These are phyloP conservation scores for Lepidurus arcticus DNA, from an alignment of 1,140 invertebrate genomes.

Conservation along the genomic window DNA sequence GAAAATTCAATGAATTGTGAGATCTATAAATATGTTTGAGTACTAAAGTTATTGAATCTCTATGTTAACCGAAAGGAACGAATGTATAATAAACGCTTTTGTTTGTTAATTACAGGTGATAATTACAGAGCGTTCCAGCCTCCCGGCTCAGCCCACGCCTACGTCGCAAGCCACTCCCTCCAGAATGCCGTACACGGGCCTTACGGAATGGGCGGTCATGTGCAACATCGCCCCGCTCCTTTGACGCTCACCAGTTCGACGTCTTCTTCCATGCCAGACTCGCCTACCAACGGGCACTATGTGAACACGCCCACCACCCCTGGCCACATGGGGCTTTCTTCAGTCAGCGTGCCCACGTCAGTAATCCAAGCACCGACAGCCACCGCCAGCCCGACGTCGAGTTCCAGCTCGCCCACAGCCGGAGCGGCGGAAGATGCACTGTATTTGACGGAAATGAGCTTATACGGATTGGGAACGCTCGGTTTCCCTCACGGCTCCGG, in stretches of 20 bases:
- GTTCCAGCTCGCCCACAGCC: slow-evolving; percentile 49
- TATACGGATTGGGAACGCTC: slow-evolving; percentile 43
- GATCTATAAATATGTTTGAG: neutral
- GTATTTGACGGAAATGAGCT: slow-evolving; percentile 61
- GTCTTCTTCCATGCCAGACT: slow-evolving; percentile 24
- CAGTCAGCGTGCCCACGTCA: slow-evolving; percentile 57
- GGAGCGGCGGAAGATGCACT: slow-evolving; percentile 23
- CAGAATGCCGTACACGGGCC: neutral
- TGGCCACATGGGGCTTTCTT: slow-evolving; percentile 29
- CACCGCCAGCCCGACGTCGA: slow-evolving; percentile 45
- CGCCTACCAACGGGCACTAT: slow-evolving; percentile 28
- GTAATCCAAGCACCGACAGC: slow-evolving; percentile 66
- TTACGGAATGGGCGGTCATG: neutral
- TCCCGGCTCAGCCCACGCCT: neutral
- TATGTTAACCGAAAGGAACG: neutral
- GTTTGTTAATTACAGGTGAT: neutral
- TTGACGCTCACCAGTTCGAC: slow-evolving; percentile 2
- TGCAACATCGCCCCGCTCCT: neutral
- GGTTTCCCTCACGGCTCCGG: slow-evolving; percentile 60
- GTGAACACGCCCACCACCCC: slow-evolving; percentile 24
- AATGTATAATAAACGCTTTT: neutral
- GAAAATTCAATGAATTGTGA: no score
- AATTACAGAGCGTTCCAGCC: slow-evolving; percentile 9
- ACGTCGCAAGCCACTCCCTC: neutral
- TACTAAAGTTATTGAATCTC: neutral